Evolutionary conservation across 2,797 vertebrate genomes (phyloP).

Genomic region (Sebastes vulpes): DNA sequence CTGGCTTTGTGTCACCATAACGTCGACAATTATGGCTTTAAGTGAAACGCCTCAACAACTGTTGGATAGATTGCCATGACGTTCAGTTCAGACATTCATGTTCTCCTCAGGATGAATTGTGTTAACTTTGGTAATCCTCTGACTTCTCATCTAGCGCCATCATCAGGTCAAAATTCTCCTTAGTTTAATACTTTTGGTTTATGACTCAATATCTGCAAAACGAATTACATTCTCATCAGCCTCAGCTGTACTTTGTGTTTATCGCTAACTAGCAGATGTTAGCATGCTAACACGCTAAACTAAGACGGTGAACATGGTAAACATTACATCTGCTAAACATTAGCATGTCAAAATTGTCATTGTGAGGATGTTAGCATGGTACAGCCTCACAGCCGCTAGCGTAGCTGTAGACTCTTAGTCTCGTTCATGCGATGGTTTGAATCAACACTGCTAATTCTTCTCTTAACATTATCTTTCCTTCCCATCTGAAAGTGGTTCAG

Average conservation of each 20-base stretch:
- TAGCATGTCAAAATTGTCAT: too few relatives aligned
- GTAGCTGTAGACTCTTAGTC: too few relatives aligned
- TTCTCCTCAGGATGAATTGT: not conserved
- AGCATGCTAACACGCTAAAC: not conserved
- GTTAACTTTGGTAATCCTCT: not conserved
- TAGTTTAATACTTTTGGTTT: not conserved
- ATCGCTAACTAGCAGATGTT: not conserved
- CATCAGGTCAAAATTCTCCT: not conserved
- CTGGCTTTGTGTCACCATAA: not conserved
- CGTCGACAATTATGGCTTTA: not conserved
- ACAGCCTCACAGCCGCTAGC: too few relatives aligned
- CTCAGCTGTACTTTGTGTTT: not conserved
- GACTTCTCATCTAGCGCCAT: not conserved
- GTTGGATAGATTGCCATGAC: not conserved
- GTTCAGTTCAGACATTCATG: not conserved
- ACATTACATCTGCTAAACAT: too few relatives aligned
- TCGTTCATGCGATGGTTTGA: not conserved
- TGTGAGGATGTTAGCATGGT: too few relatives aligned
- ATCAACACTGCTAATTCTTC: not conserved
- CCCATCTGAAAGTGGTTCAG: conserved; percentile 19
- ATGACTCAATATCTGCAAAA: not conserved
- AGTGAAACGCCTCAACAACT: not conserved
- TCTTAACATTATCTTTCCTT: conserved; percentile 3
- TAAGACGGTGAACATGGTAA: not conserved
- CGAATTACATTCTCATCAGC: not conserved